Conservation (phyloP, 2,797 vertebrate species). For the Phataginus tetradactyla region DNA sequence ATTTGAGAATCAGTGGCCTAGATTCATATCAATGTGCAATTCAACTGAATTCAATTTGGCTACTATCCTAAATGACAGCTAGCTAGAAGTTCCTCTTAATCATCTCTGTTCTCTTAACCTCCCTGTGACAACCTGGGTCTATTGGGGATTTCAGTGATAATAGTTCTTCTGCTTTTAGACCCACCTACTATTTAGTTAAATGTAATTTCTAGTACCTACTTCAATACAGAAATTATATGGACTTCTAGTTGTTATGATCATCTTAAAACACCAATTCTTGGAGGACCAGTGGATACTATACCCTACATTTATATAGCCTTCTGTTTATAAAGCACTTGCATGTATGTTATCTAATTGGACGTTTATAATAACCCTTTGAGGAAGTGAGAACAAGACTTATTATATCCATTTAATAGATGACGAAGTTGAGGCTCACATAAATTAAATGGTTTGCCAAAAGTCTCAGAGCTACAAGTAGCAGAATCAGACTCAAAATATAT, state of each 20-base stretch:
- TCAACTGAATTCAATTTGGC: conserved; percentile 15
- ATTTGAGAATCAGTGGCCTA: not conserved
- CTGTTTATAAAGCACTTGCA: not conserved
- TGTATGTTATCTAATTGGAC: not conserved
- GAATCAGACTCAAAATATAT: not conserved
- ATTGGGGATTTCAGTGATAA: not conserved
- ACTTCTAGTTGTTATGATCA: not conserved
- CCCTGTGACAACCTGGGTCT: not conserved
- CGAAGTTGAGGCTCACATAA: not conserved
- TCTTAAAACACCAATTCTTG: not conserved
- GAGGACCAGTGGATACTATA: not conserved
- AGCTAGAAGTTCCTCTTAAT: not conserved
- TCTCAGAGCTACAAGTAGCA: not conserved
- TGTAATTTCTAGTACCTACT: not conserved
- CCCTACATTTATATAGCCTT: not conserved
- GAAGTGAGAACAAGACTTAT: not conserved
- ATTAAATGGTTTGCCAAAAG: not conserved
- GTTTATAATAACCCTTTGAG: not conserved
- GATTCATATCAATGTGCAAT: not conserved
- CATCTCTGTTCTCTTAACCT: not conserved
- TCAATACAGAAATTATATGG: not conserved
- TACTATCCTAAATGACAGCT: not conserved
- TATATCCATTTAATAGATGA: not conserved
- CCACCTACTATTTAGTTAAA: not conserved
- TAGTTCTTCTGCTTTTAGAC: conserved; percentile 24